phyloP scores from a whole-genome alignment of 2,113 vertebrate species.

The Ia io region DNA sequence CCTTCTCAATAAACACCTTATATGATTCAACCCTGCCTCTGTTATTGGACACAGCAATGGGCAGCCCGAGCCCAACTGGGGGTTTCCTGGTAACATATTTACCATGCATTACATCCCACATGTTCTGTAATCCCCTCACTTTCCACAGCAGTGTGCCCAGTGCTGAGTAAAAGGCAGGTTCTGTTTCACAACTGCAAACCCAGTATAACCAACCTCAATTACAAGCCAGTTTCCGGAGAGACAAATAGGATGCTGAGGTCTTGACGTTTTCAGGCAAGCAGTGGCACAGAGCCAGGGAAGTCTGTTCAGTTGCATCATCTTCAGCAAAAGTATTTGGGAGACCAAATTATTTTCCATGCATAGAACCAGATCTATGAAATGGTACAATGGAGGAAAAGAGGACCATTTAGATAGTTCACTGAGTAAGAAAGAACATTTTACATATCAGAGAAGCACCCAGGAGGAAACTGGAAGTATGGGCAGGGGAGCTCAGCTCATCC shows the following conservation, averaged over 20 bases:
- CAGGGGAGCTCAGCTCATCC: neutral
- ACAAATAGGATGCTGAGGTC: slow-evolving; percentile 67
- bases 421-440: neutral
- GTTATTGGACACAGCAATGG: too few species aligned
- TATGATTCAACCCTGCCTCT: too few species aligned
- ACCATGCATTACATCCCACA: slow-evolving; percentile 21
- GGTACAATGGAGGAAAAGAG: neutral
- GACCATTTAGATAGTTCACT: neutral
- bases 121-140: slow-evolving; percentile 67
- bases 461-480: neutral
- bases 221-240: slow-evolving; percentile 37
- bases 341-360: slow-evolving; percentile 9
- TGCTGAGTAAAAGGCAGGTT: slow-evolving; percentile 73
- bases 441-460: neutral
- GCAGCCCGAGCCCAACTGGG: too few species aligned
- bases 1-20: too few species aligned
- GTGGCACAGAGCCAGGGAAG: slow-evolving; percentile 37
- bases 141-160: slow-evolving; percentile 49
- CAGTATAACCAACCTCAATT: slow-evolving; percentile 54
- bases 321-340: slow-evolving; percentile 32
- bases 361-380: neutral
- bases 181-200: slow-evolving; percentile 60
- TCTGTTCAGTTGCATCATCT: slow-evolving; percentile 44
- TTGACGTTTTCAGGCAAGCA: slow-evolving; percentile 58
- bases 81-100: neutral